These are phyloP conservation scores for Calephelis perditalis DNA, from an alignment of 2,888 invertebrate genomes.

Conservation along the genomic window DNA sequence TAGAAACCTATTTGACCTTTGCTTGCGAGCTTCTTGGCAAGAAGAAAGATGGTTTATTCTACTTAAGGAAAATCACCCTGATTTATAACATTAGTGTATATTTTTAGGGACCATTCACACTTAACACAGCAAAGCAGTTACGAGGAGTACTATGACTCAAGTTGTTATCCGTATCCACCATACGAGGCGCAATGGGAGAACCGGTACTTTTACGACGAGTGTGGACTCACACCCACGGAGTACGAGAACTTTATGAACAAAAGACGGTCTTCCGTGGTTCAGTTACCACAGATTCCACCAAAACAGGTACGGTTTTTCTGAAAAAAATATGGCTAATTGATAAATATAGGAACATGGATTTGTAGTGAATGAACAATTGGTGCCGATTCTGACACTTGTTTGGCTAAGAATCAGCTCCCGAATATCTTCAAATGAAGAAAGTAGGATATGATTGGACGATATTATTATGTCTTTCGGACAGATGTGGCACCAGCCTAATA, in stretches of 20 bases:
- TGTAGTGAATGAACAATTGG: too few species aligned
- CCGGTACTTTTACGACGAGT: constrained; percentile 65
- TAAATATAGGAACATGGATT: too few species aligned
- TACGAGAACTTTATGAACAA: constrained; percentile 78
- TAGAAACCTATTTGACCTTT: not conserved
- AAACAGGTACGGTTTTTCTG: constrained; percentile 47
- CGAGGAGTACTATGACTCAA: constrained; percentile 82
- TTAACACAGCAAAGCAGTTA: constrained; percentile 74
- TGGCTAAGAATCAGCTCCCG: too few species aligned
- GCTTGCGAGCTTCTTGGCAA: too few species aligned
- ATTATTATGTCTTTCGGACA: too few species aligned
- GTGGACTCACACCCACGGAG: constrained; percentile 71
- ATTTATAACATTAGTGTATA: not conserved
- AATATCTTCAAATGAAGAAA: too few species aligned
- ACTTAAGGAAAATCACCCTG: too few species aligned
- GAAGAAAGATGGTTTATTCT: too few species aligned
- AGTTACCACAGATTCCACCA: constrained; percentile 71
- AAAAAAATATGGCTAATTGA: too few species aligned
- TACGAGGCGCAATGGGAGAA: constrained; percentile 89
- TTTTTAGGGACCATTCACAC: constrained; percentile 69
- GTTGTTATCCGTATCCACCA: constrained; percentile 78
- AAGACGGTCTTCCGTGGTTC: constrained; percentile 70
- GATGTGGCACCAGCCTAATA: too few species aligned
- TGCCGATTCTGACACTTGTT: too few species aligned
- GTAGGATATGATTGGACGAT: too few species aligned